phyloP scores from a whole-genome alignment of 2,888 invertebrate species.

The Dasysyrphus albostriatus region DNA sequence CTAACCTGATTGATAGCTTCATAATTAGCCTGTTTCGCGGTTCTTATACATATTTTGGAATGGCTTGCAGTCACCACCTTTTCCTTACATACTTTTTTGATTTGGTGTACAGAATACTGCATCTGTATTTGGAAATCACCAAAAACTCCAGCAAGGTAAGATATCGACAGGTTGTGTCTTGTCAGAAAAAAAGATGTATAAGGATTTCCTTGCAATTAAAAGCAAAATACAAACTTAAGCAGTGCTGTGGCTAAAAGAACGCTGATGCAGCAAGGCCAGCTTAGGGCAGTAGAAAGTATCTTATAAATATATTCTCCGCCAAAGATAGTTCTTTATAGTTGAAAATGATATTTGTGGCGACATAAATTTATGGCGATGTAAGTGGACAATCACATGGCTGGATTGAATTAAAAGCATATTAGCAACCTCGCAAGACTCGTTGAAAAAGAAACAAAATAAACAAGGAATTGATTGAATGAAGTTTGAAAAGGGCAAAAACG shows the following conservation, averaged over 20 bases:
- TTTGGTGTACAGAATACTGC: neutral
- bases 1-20: slow-evolving; percentile 3
- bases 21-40: neutral
- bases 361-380: neutral
- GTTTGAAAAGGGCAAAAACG: too few relatives aligned
- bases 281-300: neutral
- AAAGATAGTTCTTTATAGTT: neutral
- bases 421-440: too few relatives aligned
- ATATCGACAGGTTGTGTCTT: neutral
- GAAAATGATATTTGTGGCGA: neutral
- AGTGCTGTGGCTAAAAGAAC: neutral
- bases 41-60: neutral
- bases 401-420: neutral
- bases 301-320: neutral
- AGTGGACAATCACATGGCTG: neutral
- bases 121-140: neutral
- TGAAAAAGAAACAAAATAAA: neutral
- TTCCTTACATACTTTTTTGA: neutral
- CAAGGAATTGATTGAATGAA: too few relatives aligned
- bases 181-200: neutral
- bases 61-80: neutral
- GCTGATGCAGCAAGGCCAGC: neutral
- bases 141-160: neutral
- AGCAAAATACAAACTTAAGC: neutral
- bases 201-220: neutral